Base-by-base conservation (phyloP, 2,797 vertebrate species). In the Eutrigla gurnardus region DNA sequence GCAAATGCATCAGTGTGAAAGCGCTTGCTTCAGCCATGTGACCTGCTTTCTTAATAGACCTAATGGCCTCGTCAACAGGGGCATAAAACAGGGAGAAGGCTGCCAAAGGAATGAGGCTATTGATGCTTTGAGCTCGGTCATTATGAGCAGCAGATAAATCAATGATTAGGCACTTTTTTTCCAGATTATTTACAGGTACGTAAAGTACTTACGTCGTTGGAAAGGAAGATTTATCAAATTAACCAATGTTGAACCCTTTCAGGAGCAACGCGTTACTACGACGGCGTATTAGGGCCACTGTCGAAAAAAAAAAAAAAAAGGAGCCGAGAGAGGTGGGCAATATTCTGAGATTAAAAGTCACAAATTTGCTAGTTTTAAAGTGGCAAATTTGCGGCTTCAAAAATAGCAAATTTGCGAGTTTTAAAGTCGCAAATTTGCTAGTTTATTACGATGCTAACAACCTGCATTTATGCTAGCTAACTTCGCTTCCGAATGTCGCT, bases 1-100 rank as follows among this genome's bases (percentile, higher is more conserved):
- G 25, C 25, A 25, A 25, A 25, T 25, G 46, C 46, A 18, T 49
- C 46, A 49, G 7, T 49, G n/a, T 49, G 46, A n/a, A n/a, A 49
- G 46, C 7, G 8, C 18, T 7, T 18, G 35, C 25, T 25, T 25
- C 25, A 25, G 25, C 25, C 25, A 25, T 25, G 25, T 49, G 46
- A 49, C 50, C 69, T 53, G 69, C 69, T 33, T 43, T 35, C 32
- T 72, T 72, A 52, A 40, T 40, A 18, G 13, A 42, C 15, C 13
- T 59, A 11, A 59, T 59, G 37, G 57, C 57, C 40, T 59, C 14
- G 14, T 59, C n/a, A 10, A 40, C 15, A 5, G 17, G n/a, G 6
- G 57, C 37, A 12, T 42, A 40, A 49, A 49, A 59, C 37, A 59
- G 37, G 7, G 42, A 45, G 18, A 43, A 42, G 5, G 39, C 13